Evolutionary conservation across 2,113 vertebrate species (phyloP), one percentile per base, ranked within the genome.

Genomic region (Oreochromis tanganicae): DNA sequence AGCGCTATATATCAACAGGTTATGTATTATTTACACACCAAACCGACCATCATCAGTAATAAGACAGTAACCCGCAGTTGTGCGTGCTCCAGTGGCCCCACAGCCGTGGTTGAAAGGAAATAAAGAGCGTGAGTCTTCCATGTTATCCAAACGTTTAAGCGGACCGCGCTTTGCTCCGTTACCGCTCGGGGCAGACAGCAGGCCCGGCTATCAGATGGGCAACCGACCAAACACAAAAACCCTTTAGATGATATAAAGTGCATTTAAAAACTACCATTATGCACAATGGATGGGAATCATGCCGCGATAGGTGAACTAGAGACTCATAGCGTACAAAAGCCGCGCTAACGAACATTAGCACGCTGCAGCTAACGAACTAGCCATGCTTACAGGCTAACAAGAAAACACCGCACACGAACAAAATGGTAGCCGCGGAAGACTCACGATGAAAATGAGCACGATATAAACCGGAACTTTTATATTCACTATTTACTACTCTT

Each of bases 101-200:
- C 43, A 78, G 71, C 14, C 0, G 14, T 7, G 9, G 46, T 2
- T 78, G 27, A 52, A 78, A 78, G 17, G 41, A 84, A 66, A 73
- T 43, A 19, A 12, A 7, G 12, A 21, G 50, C 54, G 36, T 55
- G 46, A 6, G 11, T 57, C 13, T 68, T 61, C 86, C 34, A 9
- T 84, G 81, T 63, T 56, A 13, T 16, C 38, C 13, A 32, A 27
- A 9, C 14, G 16, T 48, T 94, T 93, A 80, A 91, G 92, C 75
- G 83, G 85, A 94, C 88, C 93, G 94, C 94, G 94, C 94, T 93
- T 93, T 89, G 75, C 82, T 86, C 5, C 21, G 38, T 41, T 85
- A 57, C 75, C 91, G 91, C 93, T 90, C 81, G 5, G 7, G 3
- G 2, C 11, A 12, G 2, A 43, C 5, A 6, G 56, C 17, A 93